Percentiles rank a stretch among this genome's conserved stretches.
These are phyloP conservation scores for Anabas testudineus DNA, from an alignment of 2,797 vertebrate species.

Conservation along the genomic window DNA sequence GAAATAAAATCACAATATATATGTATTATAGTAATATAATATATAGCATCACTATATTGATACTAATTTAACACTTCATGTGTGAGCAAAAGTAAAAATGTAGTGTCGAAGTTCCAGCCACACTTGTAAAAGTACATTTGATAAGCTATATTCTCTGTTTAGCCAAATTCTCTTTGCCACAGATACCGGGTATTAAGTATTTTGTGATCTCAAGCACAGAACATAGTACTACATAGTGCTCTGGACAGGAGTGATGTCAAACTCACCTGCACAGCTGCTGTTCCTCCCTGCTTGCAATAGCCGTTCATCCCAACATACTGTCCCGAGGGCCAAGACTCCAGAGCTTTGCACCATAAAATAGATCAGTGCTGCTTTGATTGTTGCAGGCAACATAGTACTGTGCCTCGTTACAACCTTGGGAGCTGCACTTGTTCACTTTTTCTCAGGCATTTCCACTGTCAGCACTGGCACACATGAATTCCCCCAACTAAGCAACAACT, in stretches of 20 bases:
- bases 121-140: no score
- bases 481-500: slow-evolving; percentile 61
- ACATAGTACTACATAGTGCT: background rate
- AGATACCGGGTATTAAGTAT: background rate
- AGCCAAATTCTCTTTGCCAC: slow-evolving; percentile 25
- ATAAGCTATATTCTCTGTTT: slow-evolving; percentile 21
- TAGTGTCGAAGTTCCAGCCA: no score
- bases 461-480: slow-evolving; percentile 59
- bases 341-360: slow-evolving; percentile 75
- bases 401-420: slow-evolving; percentile 41
- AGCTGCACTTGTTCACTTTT: slow-evolving; percentile 65
- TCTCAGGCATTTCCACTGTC: slow-evolving; percentile 75
- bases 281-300: slow-evolving; percentile 64
- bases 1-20: no score
- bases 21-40: no score
- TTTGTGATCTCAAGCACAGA: background rate
- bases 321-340: slow-evolving; percentile 58
- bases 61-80: no score
- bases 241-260: slow-evolving; percentile 10
- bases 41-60: no score
- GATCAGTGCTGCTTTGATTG: slow-evolving; percentile 75
- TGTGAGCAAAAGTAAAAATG: no score
- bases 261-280: slow-evolving; percentile 87
- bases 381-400: slow-evolving; percentile 86
- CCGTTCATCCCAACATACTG: slow-evolving; percentile 82